These are phyloP conservation scores for Isotomurus palustris DNA, from an alignment of 2,888 invertebrate genomes.

Conservation along the genomic window DNA sequence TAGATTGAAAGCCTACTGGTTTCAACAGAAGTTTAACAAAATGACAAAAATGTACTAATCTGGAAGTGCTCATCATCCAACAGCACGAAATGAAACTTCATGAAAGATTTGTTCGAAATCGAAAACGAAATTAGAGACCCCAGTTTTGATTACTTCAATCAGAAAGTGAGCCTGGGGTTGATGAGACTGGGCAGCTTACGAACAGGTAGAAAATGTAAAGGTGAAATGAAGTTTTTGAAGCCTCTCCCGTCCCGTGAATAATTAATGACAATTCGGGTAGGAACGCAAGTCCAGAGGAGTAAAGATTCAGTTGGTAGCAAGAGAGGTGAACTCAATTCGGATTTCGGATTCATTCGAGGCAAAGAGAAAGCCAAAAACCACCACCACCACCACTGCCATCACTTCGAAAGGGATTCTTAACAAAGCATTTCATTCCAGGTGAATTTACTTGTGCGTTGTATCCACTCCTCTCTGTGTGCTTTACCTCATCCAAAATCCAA, in stretches of 20 bases:
- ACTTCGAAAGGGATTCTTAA: no score
- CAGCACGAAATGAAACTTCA: slow-evolving; percentile 3
- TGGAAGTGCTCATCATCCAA: neutral
- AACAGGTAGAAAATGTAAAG: neutral
- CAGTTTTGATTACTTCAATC: no score
- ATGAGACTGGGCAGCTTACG: neutral
- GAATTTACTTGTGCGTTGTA: no score
- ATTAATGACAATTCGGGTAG: slow-evolving; percentile 30
- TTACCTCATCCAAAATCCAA: no score
- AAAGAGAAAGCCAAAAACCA: no score
- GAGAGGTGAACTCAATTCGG: slow-evolving; percentile 1
- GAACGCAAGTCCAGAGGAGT: slow-evolving; percentile 4
- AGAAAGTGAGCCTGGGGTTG: neutral
- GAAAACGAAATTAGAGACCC: no score
- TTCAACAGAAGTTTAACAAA: no score
- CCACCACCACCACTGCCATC: no score
- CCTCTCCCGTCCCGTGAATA: slow-evolving; percentile 22
- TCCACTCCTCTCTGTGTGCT: no score
- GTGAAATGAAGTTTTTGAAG: no score
- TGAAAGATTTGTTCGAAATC: slow-evolving; percentile 8
- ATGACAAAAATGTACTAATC: no score
- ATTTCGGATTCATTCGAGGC: neutral
- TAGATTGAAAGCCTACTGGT: neutral
- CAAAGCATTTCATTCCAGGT: no score
- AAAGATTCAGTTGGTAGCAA: slow-evolving; percentile 10